A percentile compares a stretch with the other conserved stretches of the same genome.
These are phyloP conservation scores for Eurytoma californica DNA, from an alignment of 2,888 invertebrate species.

Conservation along the genomic window DNA sequence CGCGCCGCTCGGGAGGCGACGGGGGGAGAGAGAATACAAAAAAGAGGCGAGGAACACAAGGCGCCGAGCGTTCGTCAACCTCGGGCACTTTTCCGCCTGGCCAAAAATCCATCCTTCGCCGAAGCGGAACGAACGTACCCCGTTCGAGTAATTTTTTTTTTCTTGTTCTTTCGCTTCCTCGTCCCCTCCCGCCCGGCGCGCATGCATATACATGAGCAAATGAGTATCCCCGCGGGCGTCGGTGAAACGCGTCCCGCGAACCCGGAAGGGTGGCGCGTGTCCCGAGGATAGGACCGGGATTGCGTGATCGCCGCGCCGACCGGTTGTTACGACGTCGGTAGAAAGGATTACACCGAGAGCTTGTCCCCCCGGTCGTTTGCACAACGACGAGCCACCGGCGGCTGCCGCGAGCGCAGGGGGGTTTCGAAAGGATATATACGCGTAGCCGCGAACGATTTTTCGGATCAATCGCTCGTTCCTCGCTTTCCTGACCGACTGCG, in stretches of 20 bases:
- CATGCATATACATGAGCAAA: not conserved
- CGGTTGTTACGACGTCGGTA: constrained; percentile 21
- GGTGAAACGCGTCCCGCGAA: constrained; percentile 14
- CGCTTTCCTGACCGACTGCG: no score
- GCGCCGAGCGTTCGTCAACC: constrained; percentile 10
- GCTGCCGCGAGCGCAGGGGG: no score
- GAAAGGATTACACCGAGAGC: constrained; percentile 39
- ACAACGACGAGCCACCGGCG: not conserved
- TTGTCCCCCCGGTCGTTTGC: not conserved
- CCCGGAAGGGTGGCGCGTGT: constrained; percentile 45
- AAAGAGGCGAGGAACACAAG: not conserved
- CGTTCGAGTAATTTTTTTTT: no score
- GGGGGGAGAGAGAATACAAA: no score
- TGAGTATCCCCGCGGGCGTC: constrained; percentile 2
- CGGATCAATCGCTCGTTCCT: no score
- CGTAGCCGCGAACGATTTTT: no score
- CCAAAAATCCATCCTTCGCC: not conserved
- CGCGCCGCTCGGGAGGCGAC: no score
- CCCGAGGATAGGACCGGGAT: not conserved
- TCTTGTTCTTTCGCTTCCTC: not conserved
- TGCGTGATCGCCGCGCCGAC: not conserved
- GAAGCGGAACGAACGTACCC: no score
- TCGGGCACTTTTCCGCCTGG: constrained; percentile 3
- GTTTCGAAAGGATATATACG: no score
- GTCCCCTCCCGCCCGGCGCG: not conserved